Conservation (phyloP, 2,113 vertebrate genomes). For the Thalassoma bifasciatum region DNA sequence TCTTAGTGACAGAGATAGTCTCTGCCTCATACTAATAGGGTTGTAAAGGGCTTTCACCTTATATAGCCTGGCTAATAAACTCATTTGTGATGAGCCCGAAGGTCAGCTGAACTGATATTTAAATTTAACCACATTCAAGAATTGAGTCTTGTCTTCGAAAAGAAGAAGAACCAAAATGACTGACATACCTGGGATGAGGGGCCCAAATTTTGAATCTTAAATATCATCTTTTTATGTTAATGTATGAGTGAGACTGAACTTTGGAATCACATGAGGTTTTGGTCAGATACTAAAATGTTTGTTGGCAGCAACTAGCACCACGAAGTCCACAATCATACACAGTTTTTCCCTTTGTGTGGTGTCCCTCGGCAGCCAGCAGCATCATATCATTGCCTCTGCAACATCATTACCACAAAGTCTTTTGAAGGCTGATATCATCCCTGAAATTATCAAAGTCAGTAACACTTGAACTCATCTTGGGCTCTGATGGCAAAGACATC, state of each 20-base stretch:
- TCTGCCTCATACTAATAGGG: slow-evolving; percentile 70
- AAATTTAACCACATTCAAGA: slow-evolving; percentile 48
- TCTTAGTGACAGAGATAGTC: slow-evolving; percentile 76
- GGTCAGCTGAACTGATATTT: slow-evolving; percentile 79
- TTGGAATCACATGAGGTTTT: slow-evolving; percentile 42
- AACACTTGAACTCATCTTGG: slow-evolving; percentile 58
- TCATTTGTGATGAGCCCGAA: slow-evolving; percentile 85
- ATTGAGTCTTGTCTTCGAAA: slow-evolving; percentile 14
- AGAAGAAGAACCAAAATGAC: neutral
- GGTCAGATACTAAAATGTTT: slow-evolving; percentile 40
- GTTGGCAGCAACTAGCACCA: slow-evolving; percentile 52
- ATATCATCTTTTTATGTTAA: slow-evolving; percentile 3
- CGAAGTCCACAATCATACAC: slow-evolving; percentile 46
- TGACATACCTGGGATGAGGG: neutral
- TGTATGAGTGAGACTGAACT: slow-evolving; percentile 17
- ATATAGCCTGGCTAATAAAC: slow-evolving; percentile 87
- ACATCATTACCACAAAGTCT: slow-evolving; percentile 46
- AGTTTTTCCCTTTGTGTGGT: slow-evolving; percentile 31
- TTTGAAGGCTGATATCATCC: slow-evolving; percentile 67
- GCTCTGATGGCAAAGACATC: slow-evolving; percentile 61
- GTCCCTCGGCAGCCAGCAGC: slow-evolving; percentile 8
- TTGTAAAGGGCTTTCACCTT: slow-evolving; percentile 81
- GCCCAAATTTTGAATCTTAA: slow-evolving; percentile 2
- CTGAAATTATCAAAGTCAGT: slow-evolving; percentile 61
- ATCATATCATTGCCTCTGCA: slow-evolving; percentile 56